phyloP scores from a whole-genome alignment of 2,797 vertebrate genomes.

The Gorsachius magnificus region DNA sequence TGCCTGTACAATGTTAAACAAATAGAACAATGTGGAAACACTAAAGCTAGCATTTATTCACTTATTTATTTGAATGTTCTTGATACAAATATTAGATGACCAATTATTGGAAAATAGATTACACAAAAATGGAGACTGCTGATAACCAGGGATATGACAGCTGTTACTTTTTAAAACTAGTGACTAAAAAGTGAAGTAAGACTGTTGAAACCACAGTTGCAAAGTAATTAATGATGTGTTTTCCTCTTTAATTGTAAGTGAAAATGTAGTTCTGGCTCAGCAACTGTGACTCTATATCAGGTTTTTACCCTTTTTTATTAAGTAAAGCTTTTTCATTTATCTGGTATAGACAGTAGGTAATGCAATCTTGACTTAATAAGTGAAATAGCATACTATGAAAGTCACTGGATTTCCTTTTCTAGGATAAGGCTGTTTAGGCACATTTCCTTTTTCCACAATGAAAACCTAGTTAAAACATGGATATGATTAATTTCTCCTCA shows the following conservation, averaged over 20 bases:
- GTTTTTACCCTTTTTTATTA: conserved; percentile 19
- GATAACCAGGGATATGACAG: background rate
- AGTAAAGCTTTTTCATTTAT: conserved; percentile 38
- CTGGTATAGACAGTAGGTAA: conserved; percentile 20
- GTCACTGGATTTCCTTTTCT: background rate
- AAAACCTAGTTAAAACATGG: conserved; percentile 1
- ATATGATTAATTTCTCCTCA: conserved; percentile 31
- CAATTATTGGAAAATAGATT: background rate
- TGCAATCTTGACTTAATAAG: conserved; percentile 28
- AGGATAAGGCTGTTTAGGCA: conserved; percentile 6
- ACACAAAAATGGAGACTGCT: background rate
- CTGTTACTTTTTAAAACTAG: background rate
- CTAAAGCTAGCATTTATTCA: background rate
- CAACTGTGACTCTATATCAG: conserved; percentile 4
- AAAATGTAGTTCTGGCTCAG: conserved; percentile 57
- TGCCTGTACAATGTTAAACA: background rate
- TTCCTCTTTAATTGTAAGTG: conserved; percentile 67
- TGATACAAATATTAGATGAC: background rate
- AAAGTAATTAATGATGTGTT: conserved; percentile 63
- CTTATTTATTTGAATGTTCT: background rate
- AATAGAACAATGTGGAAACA: background rate
- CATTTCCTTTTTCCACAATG: background rate
- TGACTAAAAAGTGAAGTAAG: background rate
- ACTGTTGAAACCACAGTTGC: conserved; percentile 35
- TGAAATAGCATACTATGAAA: conserved; percentile 11